These are phyloP conservation scores for Microchirus variegatus DNA, from an alignment of 2,797 vertebrate species.

Conservation along the genomic window DNA sequence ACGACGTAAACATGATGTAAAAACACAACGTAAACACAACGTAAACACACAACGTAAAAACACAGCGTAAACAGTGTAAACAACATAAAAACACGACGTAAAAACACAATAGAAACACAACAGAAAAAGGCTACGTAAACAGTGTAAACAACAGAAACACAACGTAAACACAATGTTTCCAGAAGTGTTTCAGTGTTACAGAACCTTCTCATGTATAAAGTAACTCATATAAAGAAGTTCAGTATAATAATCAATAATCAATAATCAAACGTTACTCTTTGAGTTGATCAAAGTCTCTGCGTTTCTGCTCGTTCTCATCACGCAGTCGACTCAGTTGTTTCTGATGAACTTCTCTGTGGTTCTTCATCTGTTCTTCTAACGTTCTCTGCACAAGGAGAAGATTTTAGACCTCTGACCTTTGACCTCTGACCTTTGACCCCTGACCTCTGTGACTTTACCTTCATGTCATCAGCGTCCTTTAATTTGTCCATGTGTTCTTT, in stretches of 20 bases:
- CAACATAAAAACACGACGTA: no score
- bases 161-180: no score
- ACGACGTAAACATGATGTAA: no score
- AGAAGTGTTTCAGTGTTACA: no score
- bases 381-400: conserved; percentile 80
- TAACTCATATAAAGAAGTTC: no score
- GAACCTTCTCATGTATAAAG: no score
- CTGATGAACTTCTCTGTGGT: conserved; percentile 93
- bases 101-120: neutral
- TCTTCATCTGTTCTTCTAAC: conserved; percentile 96
- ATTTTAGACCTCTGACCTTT: neutral
- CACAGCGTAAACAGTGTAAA: no score
- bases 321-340: conserved; percentile 93
- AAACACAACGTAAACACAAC: neutral
- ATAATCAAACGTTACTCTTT: conserved; percentile 83
- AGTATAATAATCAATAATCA: no score
- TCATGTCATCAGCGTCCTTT: conserved; percentile 96
- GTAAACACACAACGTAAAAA: neutral
- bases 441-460: conserved; percentile 77
- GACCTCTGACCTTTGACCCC: neutral
- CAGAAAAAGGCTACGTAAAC: no score
- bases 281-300: conserved; percentile 88
- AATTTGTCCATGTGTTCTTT: conserved; percentile 92
- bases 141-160: no score
- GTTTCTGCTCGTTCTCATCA: conserved; percentile 93